phyloP scores from a whole-genome alignment of 2,113 vertebrate genomes.

The Passer domesticus region DNA sequence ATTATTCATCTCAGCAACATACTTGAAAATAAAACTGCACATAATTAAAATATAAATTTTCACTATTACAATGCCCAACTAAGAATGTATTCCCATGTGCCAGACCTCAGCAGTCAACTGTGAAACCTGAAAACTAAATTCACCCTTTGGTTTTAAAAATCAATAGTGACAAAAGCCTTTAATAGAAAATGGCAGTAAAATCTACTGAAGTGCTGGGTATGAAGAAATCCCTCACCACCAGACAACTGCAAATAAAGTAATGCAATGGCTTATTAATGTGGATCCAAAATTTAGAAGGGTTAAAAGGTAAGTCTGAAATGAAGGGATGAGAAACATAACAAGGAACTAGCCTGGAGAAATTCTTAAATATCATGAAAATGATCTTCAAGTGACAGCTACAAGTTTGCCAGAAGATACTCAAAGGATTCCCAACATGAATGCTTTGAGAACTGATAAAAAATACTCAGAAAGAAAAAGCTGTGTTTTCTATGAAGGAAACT shows the following conservation, averaged over 20 bases:
- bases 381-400: neutral
- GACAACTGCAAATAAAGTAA: neutral
- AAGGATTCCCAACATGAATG: neutral
- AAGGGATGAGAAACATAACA: neutral
- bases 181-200: neutral
- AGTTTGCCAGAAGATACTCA: neutral
- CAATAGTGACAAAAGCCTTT: neutral
- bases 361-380: neutral
- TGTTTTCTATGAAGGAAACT: neutral
- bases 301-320: neutral
- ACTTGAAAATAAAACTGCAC: neutral
- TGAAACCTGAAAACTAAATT: neutral
- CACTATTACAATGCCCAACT: neutral
- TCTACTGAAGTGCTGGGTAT: neutral
- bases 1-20: neutral
- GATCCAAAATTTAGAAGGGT: neutral
- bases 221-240: neutral
- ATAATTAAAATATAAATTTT: neutral
- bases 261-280: rapidly evolving
- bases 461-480: neutral
- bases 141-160: neutral
- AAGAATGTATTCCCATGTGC: neutral
- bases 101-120: neutral
- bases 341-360: neutral
- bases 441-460: neutral